Percentiles rank a stretch among this genome's conserved stretches.
Conservation (phyloP, 2,888 invertebrate genomes). For the Halictus ligatus region DNA sequence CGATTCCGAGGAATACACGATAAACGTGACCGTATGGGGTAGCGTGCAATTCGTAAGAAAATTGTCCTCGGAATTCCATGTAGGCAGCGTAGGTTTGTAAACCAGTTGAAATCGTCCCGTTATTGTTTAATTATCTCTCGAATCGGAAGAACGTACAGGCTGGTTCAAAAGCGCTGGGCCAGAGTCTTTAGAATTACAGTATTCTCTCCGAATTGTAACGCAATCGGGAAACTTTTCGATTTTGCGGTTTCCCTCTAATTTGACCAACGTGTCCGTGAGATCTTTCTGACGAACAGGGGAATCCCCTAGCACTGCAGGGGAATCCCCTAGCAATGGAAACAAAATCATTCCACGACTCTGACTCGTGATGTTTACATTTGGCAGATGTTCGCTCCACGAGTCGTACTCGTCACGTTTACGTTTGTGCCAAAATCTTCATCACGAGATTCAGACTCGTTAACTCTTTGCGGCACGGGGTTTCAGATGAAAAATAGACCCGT, state of each 20-base stretch:
- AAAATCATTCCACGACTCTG: too few relatives aligned
- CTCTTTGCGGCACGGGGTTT: too few relatives aligned
- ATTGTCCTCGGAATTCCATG: slow-evolving; percentile 87
- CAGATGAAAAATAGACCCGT: too few relatives aligned
- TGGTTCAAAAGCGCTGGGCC: background rate
- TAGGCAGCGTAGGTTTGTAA: slow-evolving; percentile 89
- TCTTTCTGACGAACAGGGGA: background rate
- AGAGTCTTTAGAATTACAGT: background rate
- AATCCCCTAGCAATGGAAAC: background rate
- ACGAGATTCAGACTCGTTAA: too few relatives aligned
- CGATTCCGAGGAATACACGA: slow-evolving; percentile 89
- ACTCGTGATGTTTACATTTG: too few relatives aligned
- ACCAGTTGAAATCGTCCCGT: background rate
- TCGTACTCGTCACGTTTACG: too few relatives aligned
- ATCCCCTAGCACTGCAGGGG: background rate
- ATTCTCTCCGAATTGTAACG: background rate
- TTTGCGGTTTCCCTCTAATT: background rate
- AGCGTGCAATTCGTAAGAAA: slow-evolving; percentile 87
- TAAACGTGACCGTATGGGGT: slow-evolving; percentile 92
- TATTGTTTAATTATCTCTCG: background rate
- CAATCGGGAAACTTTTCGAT: background rate
- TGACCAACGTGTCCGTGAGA: background rate
- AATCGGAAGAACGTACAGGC: background rate
- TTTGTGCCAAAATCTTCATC: too few relatives aligned
- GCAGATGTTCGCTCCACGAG: too few relatives aligned